Percentiles rank a stretch among this genome's conserved stretches.
Conservation (phyloP, 2,797 vertebrate species). For the Neoniphon sammara region DNA sequence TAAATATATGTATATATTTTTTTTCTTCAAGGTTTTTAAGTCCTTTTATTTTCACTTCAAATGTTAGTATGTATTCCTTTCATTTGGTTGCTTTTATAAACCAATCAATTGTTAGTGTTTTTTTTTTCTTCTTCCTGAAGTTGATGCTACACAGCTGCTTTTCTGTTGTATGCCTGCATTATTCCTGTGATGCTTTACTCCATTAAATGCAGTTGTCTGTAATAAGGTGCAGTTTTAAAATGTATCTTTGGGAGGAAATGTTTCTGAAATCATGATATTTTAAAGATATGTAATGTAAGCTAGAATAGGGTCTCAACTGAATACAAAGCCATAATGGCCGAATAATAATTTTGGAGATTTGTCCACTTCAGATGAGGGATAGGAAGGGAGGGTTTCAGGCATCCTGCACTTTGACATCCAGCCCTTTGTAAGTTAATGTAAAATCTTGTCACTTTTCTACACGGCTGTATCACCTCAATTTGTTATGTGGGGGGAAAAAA, state of each 20-base stretch:
- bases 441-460: slow-evolving; percentile 81
- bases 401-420: slow-evolving; percentile 81
- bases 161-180: slow-evolving; percentile 78
- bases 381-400: slow-evolving; percentile 48
- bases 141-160: slow-evolving; percentile 67
- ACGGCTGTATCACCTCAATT: slow-evolving; percentile 71
- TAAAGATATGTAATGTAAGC: slow-evolving; percentile 71
- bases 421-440: slow-evolving; percentile 80
- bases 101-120: slow-evolving; percentile 66
- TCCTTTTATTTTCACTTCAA: slow-evolving; percentile 89
- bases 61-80: slow-evolving; percentile 95
- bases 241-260: slow-evolving; percentile 70
- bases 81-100: slow-evolving; percentile 84
- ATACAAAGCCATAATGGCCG: slow-evolving; percentile 81
- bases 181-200: slow-evolving; percentile 77
- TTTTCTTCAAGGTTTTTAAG: slow-evolving; percentile 92
- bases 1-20: slow-evolving; percentile 88
- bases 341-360: slow-evolving; percentile 75
- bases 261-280: slow-evolving; percentile 74
- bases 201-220: slow-evolving; percentile 78
- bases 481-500: slow-evolving; percentile 60
- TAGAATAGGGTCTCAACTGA: slow-evolving; percentile 73
- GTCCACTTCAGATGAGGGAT: slow-evolving; percentile 53
- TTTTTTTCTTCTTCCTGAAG: slow-evolving; percentile 65
- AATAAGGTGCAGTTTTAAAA: slow-evolving; percentile 75